Conservation (phyloP, 2,797 vertebrate species). For the Pterois miles region DNA sequence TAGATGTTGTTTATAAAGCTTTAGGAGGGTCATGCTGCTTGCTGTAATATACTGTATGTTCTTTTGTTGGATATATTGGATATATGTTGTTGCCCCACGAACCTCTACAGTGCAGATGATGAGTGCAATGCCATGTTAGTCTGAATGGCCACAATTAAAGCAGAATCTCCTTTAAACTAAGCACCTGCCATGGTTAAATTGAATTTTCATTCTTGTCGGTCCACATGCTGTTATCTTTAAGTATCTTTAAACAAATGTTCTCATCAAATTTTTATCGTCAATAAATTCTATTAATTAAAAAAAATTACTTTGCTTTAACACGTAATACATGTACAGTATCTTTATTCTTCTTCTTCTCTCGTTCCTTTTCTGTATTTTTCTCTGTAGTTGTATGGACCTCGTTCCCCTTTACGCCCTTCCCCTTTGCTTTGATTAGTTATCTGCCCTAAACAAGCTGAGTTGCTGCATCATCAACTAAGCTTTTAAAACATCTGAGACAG, state of each 20-base stretch:
- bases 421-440: constrained; percentile 81
- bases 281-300: background rate
- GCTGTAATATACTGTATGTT: background rate
- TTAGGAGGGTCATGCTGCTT: background rate
- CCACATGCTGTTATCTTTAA: background rate
- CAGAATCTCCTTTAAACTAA: background rate
- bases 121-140: background rate
- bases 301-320: background rate
- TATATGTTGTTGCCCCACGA: background rate
- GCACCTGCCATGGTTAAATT: background rate
- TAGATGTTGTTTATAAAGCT: background rate
- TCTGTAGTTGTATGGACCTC: constrained; percentile 27
- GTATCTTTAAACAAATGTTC: background rate
- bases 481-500: constrained; percentile 73
- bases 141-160: background rate
- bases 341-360: background rate
- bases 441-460: constrained; percentile 76
- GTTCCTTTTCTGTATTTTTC: background rate
- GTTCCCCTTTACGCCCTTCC: constrained; percentile 45
- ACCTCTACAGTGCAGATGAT: background rate
- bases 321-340: background rate
- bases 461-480: constrained; percentile 72
- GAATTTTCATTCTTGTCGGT: background rate
- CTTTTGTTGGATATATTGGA: background rate
- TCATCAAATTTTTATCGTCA: background rate